A percentile compares a stretch with the other conserved stretches of the same genome.
phyloP scores from a whole-genome alignment of 2,888 invertebrate genomes.

The Eupithecia insigniata region DNA sequence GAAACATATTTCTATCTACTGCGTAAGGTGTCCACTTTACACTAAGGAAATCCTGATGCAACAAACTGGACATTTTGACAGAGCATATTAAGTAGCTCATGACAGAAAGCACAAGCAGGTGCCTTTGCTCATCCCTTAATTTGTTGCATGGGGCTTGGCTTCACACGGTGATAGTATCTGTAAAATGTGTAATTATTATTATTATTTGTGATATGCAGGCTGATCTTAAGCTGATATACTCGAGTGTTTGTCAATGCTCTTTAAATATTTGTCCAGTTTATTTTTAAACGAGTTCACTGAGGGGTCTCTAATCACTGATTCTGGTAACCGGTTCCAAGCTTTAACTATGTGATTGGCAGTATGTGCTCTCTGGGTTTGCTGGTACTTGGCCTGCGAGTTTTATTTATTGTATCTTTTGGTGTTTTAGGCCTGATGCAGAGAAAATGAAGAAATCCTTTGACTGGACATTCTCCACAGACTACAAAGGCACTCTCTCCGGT shows the following conservation, averaged over 20 bases:
- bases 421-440: slow-evolving; percentile 88
- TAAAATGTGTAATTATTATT: too few species aligned
- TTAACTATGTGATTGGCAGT: too few species aligned
- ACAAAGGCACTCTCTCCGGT: slow-evolving; percentile 90
- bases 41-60: not conserved
- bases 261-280: too few species aligned
- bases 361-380: too few species aligned
- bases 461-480: slow-evolving; percentile 98
- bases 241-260: too few species aligned
- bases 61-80: not conserved
- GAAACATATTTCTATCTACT: not conserved
- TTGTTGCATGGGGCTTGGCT: not conserved
- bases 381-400: too few species aligned
- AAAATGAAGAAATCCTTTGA: slow-evolving; percentile 95
- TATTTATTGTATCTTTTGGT: slow-evolving; percentile 34
- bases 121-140: not conserved
- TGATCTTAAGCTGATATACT: too few species aligned
- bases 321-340: too few species aligned
- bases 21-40: not conserved
- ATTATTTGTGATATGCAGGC: too few species aligned
- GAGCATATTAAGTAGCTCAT: not conserved
- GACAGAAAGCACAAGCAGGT: not conserved
- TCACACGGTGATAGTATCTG: too few species aligned
- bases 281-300: too few species aligned
- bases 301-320: too few species aligned